phyloP scores from a whole-genome alignment of 2,113 vertebrate genomes.

The Mungos mungo region DNA sequence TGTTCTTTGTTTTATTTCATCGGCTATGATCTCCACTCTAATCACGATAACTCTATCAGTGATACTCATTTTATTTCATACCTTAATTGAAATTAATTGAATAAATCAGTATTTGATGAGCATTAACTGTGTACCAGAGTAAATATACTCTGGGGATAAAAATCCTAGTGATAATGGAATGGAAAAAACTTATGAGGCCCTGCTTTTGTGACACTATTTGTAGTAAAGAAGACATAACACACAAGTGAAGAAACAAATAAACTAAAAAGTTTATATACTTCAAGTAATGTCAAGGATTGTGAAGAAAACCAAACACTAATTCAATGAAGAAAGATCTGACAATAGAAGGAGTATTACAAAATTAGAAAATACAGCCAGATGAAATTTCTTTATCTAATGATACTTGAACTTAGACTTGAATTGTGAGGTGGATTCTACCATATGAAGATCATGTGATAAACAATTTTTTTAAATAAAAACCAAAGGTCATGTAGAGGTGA shows the following conservation, averaged over 20 bases:
- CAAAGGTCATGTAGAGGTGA: not conserved
- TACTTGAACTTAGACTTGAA: not conserved
- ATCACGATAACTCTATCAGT: not conserved
- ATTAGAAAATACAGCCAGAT: not conserved
- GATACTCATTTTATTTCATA: not conserved
- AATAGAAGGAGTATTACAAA: fast-evolving
- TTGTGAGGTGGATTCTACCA: not conserved
- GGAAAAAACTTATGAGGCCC: not conserved
- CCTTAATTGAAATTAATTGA: not conserved
- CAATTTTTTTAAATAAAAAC: not conserved
- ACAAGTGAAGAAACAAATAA: not conserved
- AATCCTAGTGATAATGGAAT: not conserved
- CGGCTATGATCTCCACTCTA: not conserved
- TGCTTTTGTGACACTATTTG: not conserved
- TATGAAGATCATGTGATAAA: not conserved
- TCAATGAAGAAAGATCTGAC: not conserved
- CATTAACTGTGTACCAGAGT: not conserved
- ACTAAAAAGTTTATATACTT: not conserved
- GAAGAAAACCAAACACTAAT: not conserved
- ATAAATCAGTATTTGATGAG: not conserved
- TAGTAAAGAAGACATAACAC: not conserved
- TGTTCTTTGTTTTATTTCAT: not conserved
- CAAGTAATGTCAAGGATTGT: not conserved
- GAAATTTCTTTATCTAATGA: not conserved
- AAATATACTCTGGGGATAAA: not conserved